Base-by-base conservation (phyloP, 1,140 invertebrate species). In the Meloidogyne exigua region DNA sequence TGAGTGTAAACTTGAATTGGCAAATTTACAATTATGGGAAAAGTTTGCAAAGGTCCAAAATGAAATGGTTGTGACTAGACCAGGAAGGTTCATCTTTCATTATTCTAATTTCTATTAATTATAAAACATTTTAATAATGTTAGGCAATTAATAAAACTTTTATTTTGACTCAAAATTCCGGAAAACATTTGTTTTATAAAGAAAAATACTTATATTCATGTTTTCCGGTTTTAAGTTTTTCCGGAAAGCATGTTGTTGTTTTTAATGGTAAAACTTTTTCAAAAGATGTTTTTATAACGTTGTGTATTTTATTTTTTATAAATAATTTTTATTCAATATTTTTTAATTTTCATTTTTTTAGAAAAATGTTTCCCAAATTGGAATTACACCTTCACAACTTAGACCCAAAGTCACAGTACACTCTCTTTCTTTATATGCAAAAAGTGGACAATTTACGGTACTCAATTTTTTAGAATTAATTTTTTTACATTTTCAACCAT, bases 351-450 rank as follows among this genome's bases (percentile, higher is more conserved):
- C 0, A 64, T 21, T 36, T 76, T 64, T 80, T 79, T 39, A 82
- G 79, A 23, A 80, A 80, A 70, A 80, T 80, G 80, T 80, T 80
- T 44, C 79, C 79, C 2, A 80, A 80, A 49, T 57, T 80, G 36
- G 79, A 80, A 66, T 64, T 81, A 23, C 12, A 64, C 12, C 25
- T 81, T 23, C 23, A 68, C 42, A 79, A 79, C n/a, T 23, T 80
- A 28, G 72, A 80, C 21, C 79, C 79, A 25, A 68, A 75, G 21
- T 12, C 57, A 21, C 21, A 76, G 64, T 80, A 80, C 21, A 49
- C 72, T 18, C 21, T 80, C 0, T 28, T 72, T 25, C 80, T 80
- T 32, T 36, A 57, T 25, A 81, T 80, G 72, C 44, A 70, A 49
- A 62, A 44, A 62, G 67, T 81, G 23, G 73, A 76, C 72, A 72